Evolutionary conservation across 2,888 invertebrate genomes (phyloP), one percentile per base, ranked within the genome.

Genomic region (Monopis laevigella): DNA sequence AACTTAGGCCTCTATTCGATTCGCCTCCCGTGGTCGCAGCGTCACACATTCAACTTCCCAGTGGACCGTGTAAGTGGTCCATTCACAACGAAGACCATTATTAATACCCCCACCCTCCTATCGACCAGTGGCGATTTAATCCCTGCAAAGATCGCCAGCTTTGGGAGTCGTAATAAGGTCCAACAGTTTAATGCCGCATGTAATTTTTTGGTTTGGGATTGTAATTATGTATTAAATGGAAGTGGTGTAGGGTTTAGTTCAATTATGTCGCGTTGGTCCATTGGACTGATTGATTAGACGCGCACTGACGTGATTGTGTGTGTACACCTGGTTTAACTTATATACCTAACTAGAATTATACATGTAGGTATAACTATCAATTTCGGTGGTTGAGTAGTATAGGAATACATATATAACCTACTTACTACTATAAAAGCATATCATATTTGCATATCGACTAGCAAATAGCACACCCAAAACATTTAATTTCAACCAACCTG

Each of bases 161-260:
- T 70, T 70, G 66, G 67, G 65, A 62, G 63, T 64, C 64, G 65
- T 71, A 72, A 72, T 71, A 67, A 71, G 72, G 69, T 70, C 70
- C 66, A 62, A 63, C 64, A 52, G 66, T 70, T 73, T 68, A 75
- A 77, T 70, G 69, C 66, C 55, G 70, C 72, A 62, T 72, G 72
- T 75, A 74, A 78, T 78, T 74, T n/a, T 74, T 77, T 71, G 75
- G 75, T 78, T 75, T 73, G 75, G 74, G 62, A 69, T 74, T 72
- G 74, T 70, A 78, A 75, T 75, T 75, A 74, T 75, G 65, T 74
- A 71, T 71, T 65, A 69, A 69, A 69, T 69, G 58, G 65, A 59
- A 50, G 55, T 59, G 28, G 56, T 59, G 66, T 56, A 56, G 60
- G 71, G 68, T 73, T 74, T 72, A 75, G 72, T 75, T 74, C 71